Base-by-base conservation (phyloP, 2,113 vertebrate genomes). In the Tragelaphus imberbis region DNA sequence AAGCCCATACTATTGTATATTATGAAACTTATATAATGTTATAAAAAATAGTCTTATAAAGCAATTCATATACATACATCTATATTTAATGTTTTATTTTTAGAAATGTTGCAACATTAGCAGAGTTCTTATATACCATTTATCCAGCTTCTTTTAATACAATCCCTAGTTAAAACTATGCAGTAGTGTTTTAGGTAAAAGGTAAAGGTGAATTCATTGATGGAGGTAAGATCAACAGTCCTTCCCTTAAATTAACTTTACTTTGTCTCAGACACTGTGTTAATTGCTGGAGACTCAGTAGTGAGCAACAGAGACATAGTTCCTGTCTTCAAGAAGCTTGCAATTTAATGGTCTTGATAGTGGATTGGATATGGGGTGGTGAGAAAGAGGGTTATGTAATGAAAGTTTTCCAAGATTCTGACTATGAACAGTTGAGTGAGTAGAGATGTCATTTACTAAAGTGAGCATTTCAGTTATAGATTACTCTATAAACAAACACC, bases 31-130 rank as follows among this genome's bases (percentile, higher is more conserved):
- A 55, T n/a, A 55, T 80, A 79, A 80, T 53, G 30, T 53, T 21
- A 81, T 33, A 81, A 82, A 81, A 88, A 89, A 93, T 36, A 61
- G 13, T 77, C 25, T 77, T 55, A 9, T 44, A 44, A 56, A 71
- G 5, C 23, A 71, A 84, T 51, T 79, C 84, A 79, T 61, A 8
- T 71, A 51, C 14, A 6, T 81, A 33, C 15, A 47, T 40, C 68
- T 97, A 25, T 59, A n/a, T 51, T 90, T 91, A 96, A 36, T 8
- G 40, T 86, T 85, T 94, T 77, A 82, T 75, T 53, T 96, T 94
- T 1, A 40, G 16, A 84, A 84, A 33, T 87, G 3, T 87, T 92
- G 3, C 30, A 63, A 53, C 91, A 92, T 47, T 68, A 79, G 6
- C 12, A 65, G 27, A 85, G 15, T 65, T 90, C 8, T 75, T 94